Conservation (phyloP, 2,888 invertebrate genomes). For the Petrophora chlorosata region DNA sequence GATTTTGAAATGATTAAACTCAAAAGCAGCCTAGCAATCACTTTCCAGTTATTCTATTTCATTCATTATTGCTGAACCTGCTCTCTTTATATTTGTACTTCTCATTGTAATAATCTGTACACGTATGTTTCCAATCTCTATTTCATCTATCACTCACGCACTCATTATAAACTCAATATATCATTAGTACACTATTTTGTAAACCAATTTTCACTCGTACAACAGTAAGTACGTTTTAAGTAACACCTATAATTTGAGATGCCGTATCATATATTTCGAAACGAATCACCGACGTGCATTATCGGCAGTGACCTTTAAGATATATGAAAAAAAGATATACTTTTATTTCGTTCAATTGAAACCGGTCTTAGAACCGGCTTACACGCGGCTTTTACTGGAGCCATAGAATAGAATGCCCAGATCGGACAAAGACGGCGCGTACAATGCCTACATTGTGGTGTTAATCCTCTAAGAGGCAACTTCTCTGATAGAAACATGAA, state of each 20-base stretch:
- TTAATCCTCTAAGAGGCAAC: slow-evolving; percentile 29
- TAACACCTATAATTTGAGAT: slow-evolving; percentile 40
- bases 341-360: slow-evolving; percentile 48
- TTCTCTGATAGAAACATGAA: slow-evolving; percentile 27
- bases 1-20: too few species aligned
- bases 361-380: slow-evolving; percentile 39
- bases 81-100: too few species aligned
- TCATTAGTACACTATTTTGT: slow-evolving; percentile 29
- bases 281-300: slow-evolving; percentile 40
- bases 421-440: slow-evolving; percentile 25
- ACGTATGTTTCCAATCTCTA: slow-evolving; percentile 5
- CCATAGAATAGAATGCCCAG: slow-evolving; percentile 32
- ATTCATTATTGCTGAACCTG: too few species aligned
- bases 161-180: slow-evolving; percentile 33
- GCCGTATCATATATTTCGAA: slow-evolving; percentile 34
- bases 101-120: too few species aligned
- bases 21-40: too few species aligned
- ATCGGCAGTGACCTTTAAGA: slow-evolving; percentile 52
- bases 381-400: slow-evolving; percentile 35
- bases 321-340: slow-evolving; percentile 34
- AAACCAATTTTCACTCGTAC: slow-evolving; percentile 34
- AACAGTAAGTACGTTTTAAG: slow-evolving; percentile 30
- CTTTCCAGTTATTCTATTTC: too few species aligned
- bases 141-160: slow-evolving; percentile 18
- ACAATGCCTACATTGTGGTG: slow-evolving; percentile 30